Base-by-base conservation (phyloP, 1,140 invertebrate genomes). In the Sitobion miscanthi region DNA sequence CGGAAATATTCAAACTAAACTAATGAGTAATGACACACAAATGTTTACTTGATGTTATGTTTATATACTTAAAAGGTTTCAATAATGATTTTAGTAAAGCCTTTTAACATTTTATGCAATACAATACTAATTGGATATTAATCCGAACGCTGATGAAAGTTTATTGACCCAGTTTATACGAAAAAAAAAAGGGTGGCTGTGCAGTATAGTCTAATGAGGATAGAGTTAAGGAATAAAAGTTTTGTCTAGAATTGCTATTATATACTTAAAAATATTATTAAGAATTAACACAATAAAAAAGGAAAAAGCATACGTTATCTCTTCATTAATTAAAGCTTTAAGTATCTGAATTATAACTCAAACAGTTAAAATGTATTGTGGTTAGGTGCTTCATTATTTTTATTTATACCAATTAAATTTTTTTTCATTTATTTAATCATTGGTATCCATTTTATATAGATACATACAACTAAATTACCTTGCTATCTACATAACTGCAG, bases 1-100 rank as follows among this genome's bases (percentile, higher is more conserved):
- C 83, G 9, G 21, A 92, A 92, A 90, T 90, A 69, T 69, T 92
- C 45, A 57, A 49, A 83, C 69, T 92, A n/a, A 92, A 83, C 47
- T 49, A 49, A 83, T 83, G 30, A 82, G 45, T 49, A 49, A 82
- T 82, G 20, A 52, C 35, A 45, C 69, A 82, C 23, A 11, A 49
- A 57, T 49, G 35, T 52, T n/a, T 7, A 92, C 69, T 82, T 20
- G 3, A 38, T 42, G 57, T 38, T 45, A 20, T n/a, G 5, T 90
- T 69, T 90, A 62, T 62, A 45, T 47, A 92, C 77, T 92, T 92
- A 52, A 92, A 92, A 83, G 90, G 90, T 83, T 92, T 92, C 69
- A 92, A 82, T 91, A 91, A 92, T 83, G 77, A 92, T 83, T 92
- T 82, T 83, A 92, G 69, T 92, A 92, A 92, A 83, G 45, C 90